phyloP scores from a whole-genome alignment of 2,888 invertebrate genomes.

The Diachrysia chrysitis region DNA sequence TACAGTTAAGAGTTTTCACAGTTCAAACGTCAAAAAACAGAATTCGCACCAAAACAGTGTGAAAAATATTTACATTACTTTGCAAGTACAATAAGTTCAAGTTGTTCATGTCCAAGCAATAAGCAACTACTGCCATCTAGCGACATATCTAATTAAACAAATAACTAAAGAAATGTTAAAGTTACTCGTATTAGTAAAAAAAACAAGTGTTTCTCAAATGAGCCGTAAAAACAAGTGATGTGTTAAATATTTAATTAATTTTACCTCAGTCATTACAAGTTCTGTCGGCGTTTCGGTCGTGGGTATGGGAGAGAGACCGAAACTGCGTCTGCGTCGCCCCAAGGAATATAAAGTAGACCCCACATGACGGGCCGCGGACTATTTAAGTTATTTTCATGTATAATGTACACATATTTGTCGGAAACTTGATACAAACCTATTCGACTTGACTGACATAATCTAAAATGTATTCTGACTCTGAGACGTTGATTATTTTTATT shows the following conservation, averaged over 20 bases:
- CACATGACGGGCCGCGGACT: slow-evolving; percentile 44
- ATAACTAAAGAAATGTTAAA: too few relatives aligned
- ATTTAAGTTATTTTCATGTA: slow-evolving; percentile 30
- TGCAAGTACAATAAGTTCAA: not conserved
- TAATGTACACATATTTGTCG: slow-evolving; percentile 22
- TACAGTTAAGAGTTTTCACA: too few relatives aligned
- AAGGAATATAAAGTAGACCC: slow-evolving; percentile 60
- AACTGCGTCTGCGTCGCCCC: slow-evolving; percentile 35
- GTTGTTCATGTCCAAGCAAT: not conserved
- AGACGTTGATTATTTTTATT: not conserved
- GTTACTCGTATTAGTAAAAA: not conserved
- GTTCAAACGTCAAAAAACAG: too few relatives aligned
- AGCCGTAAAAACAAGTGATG: slow-evolving; percentile 35
- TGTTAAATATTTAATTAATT: slow-evolving; percentile 49
- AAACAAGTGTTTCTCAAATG: slow-evolving; percentile 23
- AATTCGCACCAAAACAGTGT: too few relatives aligned
- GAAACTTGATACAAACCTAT: slow-evolving; percentile 49
- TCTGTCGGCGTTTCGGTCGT: slow-evolving; percentile 53
- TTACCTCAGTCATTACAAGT: slow-evolving; percentile 44
- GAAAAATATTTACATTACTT: not conserved
- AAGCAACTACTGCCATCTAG: not conserved
- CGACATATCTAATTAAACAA: not conserved
- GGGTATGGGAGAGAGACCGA: slow-evolving; percentile 49
- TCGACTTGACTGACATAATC: slow-evolving; percentile 37
- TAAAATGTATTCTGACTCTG: not conserved